phyloP scores from a whole-genome alignment of 92 coral and sea anemone species.

The Actinostola sp. region DNA sequence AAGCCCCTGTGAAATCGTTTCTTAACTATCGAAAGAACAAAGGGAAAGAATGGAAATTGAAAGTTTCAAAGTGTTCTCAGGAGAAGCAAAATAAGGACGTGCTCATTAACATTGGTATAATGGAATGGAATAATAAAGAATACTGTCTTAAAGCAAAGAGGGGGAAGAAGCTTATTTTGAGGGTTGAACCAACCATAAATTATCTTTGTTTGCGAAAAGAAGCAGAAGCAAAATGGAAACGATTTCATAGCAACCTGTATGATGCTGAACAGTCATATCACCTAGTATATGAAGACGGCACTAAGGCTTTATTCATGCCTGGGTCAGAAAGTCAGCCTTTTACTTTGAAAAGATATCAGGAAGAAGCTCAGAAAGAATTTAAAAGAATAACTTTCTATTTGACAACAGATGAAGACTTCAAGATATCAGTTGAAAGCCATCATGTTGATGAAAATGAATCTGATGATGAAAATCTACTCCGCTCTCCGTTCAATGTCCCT shows the following conservation, averaged over 20 bases:
- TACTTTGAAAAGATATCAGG: constrained; percentile 45
- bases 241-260: constrained; percentile 52
- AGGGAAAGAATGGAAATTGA: constrained; percentile 48
- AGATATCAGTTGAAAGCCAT: constrained; percentile 32
- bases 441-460: constrained; percentile 9
- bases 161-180: constrained; percentile 50
- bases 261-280: constrained; percentile 42
- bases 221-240: constrained; percentile 62
- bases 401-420: constrained; percentile 43
- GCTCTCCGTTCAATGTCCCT: constrained; percentile 2
- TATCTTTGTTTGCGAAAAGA: constrained; percentile 9
- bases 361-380: constrained; percentile 49
- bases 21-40: constrained; percentile 18
- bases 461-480: background rate
- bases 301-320: constrained; percentile 55
- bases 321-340: constrained; percentile 39
- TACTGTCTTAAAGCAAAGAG: constrained; percentile 43
- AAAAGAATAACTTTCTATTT: constrained; percentile 59
- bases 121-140: constrained; percentile 53
- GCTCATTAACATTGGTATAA: constrained; percentile 37
- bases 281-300: constrained; percentile 60
- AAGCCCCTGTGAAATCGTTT: constrained; percentile 32
- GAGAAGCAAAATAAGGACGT: constrained; percentile 36
- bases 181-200: constrained; percentile 29
- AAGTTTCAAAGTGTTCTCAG: constrained; percentile 39